A percentile compares a stretch with the other conserved stretches of the same genome.
These are phyloP conservation scores for Cyanistes caeruleus DNA, from an alignment of 2,113 vertebrate species.

Conservation along the genomic window DNA sequence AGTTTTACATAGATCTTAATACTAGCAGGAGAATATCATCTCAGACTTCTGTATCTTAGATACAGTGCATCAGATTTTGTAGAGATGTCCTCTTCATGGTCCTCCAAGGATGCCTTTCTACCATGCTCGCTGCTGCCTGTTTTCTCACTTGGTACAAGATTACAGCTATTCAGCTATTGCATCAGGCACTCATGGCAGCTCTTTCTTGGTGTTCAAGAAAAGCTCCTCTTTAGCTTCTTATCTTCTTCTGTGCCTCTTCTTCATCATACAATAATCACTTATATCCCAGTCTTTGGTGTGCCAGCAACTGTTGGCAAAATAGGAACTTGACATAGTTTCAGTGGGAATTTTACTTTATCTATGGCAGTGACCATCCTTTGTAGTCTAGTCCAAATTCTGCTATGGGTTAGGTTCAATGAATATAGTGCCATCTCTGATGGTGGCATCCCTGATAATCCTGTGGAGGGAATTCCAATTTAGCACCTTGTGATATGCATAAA, in stretches of 20 bases:
- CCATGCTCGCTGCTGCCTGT: not conserved
- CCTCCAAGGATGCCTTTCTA: not conserved
- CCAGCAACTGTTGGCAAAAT: not conserved
- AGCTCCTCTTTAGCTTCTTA: not conserved
- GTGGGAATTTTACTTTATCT: not conserved
- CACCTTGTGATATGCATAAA: not conserved
- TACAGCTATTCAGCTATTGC: not conserved
- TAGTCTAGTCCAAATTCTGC: not conserved
- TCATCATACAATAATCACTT: not conserved
- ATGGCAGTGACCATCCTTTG: not conserved
- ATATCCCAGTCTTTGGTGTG: not conserved
- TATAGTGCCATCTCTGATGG: not conserved
- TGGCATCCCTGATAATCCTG: not conserved
- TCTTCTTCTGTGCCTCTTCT: not conserved
- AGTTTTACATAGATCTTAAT: not conserved
- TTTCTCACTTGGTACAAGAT: not conserved
- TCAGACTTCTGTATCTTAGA: not conserved
- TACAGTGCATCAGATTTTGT: not conserved
- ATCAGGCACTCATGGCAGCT: rapidly evolving
- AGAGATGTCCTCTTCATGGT: not conserved
- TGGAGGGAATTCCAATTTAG: not conserved
- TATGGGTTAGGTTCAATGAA: not conserved
- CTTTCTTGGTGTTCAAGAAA: not conserved
- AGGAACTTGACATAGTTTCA: not conserved
- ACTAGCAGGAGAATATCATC: not conserved